Base-by-base conservation (phyloP, 2,797 vertebrate species). In the Halcyon chelicuti region DNA sequence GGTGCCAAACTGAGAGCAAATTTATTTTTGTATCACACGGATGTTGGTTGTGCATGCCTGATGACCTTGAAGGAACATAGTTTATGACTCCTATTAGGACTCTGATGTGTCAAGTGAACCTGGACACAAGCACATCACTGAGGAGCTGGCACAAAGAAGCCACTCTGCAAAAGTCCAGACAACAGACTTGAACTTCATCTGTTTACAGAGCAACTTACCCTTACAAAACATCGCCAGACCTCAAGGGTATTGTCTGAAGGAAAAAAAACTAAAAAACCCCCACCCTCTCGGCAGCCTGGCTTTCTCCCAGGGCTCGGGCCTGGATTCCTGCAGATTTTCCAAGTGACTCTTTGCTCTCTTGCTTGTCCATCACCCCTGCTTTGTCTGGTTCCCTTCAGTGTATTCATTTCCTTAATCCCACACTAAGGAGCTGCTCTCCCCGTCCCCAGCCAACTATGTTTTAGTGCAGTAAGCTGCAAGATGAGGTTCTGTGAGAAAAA, bases 351-450 rank as follows among this genome's bases (percentile, higher is more conserved):
- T 52, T 82, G 52, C 55, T 47, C 4, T 79, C 63, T 68, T 14
- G 15, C 60, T 76, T 77, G 60, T 68, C 81, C 58, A 20, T 90
- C 88, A 92, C 86, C 88, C 39, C 88, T 93, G 91, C 77, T 90
- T 76, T 82, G 67, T 46, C 72, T 42, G 11, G 26, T 19, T 86
- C 58, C 51, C 47, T 55, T 55, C 74, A 61, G 77, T 28, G 15
- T 21, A 81, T 61, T 74, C 70, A 81, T 61, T 66, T 61, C 31
- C 52, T 86, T 57, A 39, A 42, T 93, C 71, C 44, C 67, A 87
- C 71, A 60, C 31, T 31, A 57, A 37, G 17, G 37, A 44, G 29
- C 60, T 46, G 40, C 71, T 54, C 55, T 92, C 46, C 40, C 22
- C n/a, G 74, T 54, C 65, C 55, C 37, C 5, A 40, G 18, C 35